Base-by-base conservation (phyloP, 2,888 invertebrate genomes). In the Amphipoea lucens region DNA sequence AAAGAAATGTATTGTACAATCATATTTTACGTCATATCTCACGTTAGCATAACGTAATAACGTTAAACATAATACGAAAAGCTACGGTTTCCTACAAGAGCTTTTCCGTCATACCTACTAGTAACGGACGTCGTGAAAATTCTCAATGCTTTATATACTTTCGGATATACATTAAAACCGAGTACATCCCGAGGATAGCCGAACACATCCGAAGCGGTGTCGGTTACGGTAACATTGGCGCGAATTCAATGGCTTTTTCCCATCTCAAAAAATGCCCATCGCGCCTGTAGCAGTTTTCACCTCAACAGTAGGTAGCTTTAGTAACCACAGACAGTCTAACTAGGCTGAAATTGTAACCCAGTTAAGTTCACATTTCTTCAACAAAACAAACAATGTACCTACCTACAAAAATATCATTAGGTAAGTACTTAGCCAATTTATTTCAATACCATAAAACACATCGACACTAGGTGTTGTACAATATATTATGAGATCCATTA, bases 401-500 rank as follows among this genome's bases (percentile, higher is more conserved):
- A 76, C 48, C 17, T 48, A 48, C 48, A 45, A 40, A 57, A 40
- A 60, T 57, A 23, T 45, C n/a, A 29, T n/a, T 9, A 68, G 65
- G 48, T 40, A 36, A 36, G 36, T 36, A 36, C 36, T 36, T 65
- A 40, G 54, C 7, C 12, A 66, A 76, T 87, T 76, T 51, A 23
- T 74, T 80, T 78, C 40, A 81, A 79, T 83, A 68, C 72, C 69
- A 72, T 68, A 65, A 29, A 70, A 68, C 17, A 73, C 60, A 20
- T 76, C 51, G 29, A 65, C 48, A 71, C 63, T 75, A 20, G 74
- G 74, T 85, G 77, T 82, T 77, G 63, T 72, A 81, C 77, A 87
- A 80, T 89, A 85, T 83, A 83, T 85, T 76, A 85, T 54, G 77
- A 71, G 72, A 74, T 65, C 75, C 77, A 89, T 83, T 87, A 81